phyloP scores from a whole-genome alignment of 2,113 vertebrate species.

The Hypocryptadius cinnamomeus region DNA sequence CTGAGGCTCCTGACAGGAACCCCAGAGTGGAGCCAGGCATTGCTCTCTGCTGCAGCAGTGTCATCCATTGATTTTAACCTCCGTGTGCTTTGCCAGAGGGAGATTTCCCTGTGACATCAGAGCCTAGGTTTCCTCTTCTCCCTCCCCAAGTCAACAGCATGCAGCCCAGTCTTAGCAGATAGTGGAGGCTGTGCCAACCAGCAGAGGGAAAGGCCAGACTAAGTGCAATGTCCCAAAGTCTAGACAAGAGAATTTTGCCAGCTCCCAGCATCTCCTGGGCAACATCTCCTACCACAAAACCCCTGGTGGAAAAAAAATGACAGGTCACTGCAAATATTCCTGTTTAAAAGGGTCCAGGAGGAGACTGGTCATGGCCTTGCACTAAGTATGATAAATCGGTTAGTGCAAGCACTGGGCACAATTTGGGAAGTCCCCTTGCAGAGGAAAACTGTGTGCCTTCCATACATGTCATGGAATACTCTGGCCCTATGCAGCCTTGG shows the following conservation, averaged over 20 bases:
- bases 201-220: background rate
- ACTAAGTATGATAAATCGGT: background rate
- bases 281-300: background rate
- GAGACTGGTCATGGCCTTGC: background rate
- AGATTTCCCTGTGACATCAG: background rate
- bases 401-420: background rate
- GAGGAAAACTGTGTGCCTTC: background rate
- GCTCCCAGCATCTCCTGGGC: background rate
- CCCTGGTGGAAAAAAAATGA: background rate
- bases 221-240: background rate
- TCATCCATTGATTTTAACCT: background rate
- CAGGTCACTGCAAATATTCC: background rate
- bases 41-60: background rate
- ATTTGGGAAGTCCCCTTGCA: background rate
- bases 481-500: background rate
- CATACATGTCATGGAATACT: fast-evolving
- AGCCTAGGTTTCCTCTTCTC: background rate
- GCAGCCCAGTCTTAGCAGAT: background rate
- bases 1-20: background rate
- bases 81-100: fast-evolving
- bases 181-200: background rate
- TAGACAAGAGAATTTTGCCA: background rate
- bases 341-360: background rate
- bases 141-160: background rate
- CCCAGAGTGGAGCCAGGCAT: fast-evolving